phyloP scores from a whole-genome alignment of 2,888 invertebrate species.

The Lymantria monacha region DNA sequence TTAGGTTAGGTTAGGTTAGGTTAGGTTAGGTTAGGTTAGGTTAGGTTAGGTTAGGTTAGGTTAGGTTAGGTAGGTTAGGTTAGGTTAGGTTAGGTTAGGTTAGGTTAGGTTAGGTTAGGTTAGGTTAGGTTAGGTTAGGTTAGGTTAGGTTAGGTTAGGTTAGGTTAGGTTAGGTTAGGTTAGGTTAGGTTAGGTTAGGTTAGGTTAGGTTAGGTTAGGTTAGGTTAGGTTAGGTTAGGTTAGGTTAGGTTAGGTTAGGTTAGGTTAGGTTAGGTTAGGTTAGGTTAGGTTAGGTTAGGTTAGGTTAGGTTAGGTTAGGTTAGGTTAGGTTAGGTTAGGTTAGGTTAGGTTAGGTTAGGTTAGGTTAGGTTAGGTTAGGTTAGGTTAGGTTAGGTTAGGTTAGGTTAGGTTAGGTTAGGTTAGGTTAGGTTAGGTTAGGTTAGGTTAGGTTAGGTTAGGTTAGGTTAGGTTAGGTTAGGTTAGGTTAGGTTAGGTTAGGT shows the following conservation, averaged over 20 bases:
- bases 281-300: neutral
- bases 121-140: slow-evolving; percentile 11
- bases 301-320: neutral
- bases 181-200: slow-evolving; percentile 20
- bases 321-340: slow-evolving; percentile 2
- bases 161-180: slow-evolving; percentile 19
- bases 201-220: slow-evolving; percentile 18
- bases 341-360: slow-evolving; percentile 1
- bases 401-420: neutral
- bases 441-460: slow-evolving; percentile 3
- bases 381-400: slow-evolving; percentile 12
- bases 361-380: slow-evolving; percentile 8
- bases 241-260: slow-evolving; percentile 18
- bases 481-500: slow-evolving; percentile 19
- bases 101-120: slow-evolving; percentile 14
- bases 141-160: slow-evolving; percentile 10
- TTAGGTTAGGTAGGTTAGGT: slow-evolving; percentile 11
- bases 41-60: slow-evolving; percentile 13
- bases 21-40: slow-evolving; percentile 20
- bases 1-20: slow-evolving; percentile 14
- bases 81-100: slow-evolving; percentile 17
- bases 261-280: slow-evolving; percentile 16
- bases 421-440: slow-evolving; percentile 7
- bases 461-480: slow-evolving; percentile 48
- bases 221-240: slow-evolving; percentile 20